Conservation (phyloP, 2,113 vertebrate species). For the Desmodus rotundus region DNA sequence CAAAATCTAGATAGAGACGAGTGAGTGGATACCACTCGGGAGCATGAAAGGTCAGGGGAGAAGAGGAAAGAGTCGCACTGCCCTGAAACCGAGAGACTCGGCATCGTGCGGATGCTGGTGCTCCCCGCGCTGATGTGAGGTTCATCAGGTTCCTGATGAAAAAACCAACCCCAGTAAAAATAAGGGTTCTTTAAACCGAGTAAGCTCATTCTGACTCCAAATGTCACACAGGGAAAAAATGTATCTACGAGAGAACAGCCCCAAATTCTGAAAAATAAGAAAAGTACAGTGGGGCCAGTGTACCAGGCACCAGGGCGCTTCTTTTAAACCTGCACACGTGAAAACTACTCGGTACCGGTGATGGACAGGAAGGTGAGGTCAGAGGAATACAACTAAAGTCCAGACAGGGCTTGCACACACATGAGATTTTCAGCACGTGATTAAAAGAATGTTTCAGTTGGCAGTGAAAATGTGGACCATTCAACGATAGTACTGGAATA, state of each 20-base stretch:
- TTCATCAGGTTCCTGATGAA: background rate
- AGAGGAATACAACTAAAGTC: background rate
- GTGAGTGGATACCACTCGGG: background rate
- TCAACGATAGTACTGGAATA: background rate
- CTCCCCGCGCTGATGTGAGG: background rate
- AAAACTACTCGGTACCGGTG: background rate
- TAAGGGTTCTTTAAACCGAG: background rate
- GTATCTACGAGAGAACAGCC: background rate
- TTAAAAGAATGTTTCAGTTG: background rate
- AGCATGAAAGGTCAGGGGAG: background rate
- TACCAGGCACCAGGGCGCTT: background rate
- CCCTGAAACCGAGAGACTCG: background rate
- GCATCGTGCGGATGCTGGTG: background rate
- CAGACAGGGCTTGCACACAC: background rate
- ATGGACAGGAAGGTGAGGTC: background rate
- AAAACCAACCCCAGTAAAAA: background rate
- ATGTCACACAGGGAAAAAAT: background rate
- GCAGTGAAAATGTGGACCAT: background rate
- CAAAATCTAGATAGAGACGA: background rate
- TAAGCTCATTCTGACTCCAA: conserved; percentile 4
- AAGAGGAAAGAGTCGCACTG: background rate
- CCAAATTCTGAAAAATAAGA: background rate
- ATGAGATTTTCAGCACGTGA: background rate
- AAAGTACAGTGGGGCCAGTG: background rate
- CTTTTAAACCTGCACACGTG: background rate